Percentiles rank a stretch among this genome's conserved stretches.
Conservation (phyloP, 2,888 invertebrate genomes). For the Thera obeliscata region DNA sequence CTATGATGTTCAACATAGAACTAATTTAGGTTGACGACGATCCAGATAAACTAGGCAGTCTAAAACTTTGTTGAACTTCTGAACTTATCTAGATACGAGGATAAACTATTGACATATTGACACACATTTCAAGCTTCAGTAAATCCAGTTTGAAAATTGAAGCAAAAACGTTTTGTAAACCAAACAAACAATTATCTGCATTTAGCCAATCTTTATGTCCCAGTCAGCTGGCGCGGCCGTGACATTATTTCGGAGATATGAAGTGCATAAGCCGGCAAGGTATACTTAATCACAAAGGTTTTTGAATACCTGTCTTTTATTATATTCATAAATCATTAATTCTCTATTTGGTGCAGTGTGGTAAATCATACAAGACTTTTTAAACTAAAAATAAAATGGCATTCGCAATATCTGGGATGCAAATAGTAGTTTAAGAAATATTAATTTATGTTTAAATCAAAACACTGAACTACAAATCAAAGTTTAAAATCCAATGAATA, state of each 20-base stretch:
- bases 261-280: conserved; percentile 15
- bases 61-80: background rate
- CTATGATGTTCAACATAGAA: too few species aligned
- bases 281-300: conserved; percentile 9
- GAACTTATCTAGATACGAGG: background rate
- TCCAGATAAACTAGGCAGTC: background rate
- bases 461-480: too few species aligned
- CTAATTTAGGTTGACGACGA: too few species aligned
- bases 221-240: conserved; percentile 21
- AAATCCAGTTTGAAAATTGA: background rate
- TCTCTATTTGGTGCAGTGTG: background rate
- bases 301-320: background rate
- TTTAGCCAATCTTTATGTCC: conserved; percentile 4
- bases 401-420: background rate
- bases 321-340: background rate
- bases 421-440: background rate
- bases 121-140: background rate
- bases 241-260: conserved; percentile 25
- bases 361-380: background rate
- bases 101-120: conserved; percentile 7
- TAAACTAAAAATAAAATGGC: too few species aligned
- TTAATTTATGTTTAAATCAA: too few species aligned
- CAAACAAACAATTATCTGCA: conserved; percentile 10
- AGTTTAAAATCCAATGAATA: too few species aligned
- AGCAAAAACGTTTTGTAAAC: background rate